Conservation (phyloP, 2,113 vertebrate species). For the Silurus asotus region DNA sequence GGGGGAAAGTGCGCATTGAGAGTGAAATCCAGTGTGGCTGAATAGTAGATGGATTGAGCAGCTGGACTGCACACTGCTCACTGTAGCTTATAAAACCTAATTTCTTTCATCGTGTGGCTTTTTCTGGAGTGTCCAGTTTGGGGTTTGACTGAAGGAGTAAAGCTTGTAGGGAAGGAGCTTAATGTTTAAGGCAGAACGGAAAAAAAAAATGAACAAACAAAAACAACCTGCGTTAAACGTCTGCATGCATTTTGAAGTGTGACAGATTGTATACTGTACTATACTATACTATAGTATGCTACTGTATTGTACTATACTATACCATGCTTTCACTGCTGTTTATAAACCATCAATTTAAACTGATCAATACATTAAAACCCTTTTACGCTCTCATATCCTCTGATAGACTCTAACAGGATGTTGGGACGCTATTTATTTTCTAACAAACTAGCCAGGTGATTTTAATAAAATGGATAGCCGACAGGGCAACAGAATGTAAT, state of each 20-base stretch:
- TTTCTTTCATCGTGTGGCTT: neutral
- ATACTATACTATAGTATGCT: no score
- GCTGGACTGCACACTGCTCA: neutral
- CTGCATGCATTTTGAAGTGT: neutral
- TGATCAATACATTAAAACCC: neutral
- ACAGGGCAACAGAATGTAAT: constrained; percentile 12
- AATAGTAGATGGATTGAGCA: neutral
- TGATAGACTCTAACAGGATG: neutral
- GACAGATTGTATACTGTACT: neutral
- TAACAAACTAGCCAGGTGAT: neutral
- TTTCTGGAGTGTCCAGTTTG: neutral
- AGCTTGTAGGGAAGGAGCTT: neutral
- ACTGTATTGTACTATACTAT: neutral
- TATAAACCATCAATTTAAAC: neutral
- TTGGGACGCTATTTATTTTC: neutral
- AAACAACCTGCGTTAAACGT: neutral
- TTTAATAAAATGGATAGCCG: constrained; percentile 15
- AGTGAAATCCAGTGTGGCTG: constrained; percentile 7
- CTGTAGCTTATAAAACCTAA: neutral
- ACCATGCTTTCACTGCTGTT: neutral
- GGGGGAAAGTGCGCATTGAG: constrained; percentile 34
- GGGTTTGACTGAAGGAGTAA: neutral
- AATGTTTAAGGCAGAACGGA: neutral
- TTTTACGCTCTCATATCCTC: neutral
- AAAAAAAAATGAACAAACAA: neutral